A percentile compares a stretch with the other conserved stretches of the same genome.
Conservation (phyloP, 1,140 invertebrate genomes). For the Andrena cerasifolii region DNA sequence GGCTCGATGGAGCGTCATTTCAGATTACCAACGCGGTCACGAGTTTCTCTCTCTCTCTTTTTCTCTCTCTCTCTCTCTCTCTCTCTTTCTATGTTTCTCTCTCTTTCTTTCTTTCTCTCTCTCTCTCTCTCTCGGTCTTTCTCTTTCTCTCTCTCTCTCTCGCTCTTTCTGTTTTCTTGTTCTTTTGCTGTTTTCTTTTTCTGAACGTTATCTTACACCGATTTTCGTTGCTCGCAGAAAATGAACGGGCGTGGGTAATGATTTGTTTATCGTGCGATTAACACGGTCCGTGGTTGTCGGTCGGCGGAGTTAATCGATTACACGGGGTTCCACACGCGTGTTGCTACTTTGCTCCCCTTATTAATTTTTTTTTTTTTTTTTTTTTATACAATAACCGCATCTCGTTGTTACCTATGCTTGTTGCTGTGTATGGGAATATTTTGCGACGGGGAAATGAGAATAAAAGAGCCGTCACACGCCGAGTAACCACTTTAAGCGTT, state of each 20-base stretch:
- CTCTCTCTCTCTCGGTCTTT: constrained; percentile 31
- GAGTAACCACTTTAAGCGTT: not conserved
- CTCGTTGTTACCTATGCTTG: not conserved
- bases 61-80: constrained; percentile 42
- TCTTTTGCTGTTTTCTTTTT: not conserved
- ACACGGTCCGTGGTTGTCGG: not conserved
- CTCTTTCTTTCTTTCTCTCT: constrained; percentile 28
- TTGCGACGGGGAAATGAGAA: not conserved
- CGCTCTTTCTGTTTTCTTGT: constrained; percentile 13
- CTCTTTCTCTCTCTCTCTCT: constrained; percentile 31
- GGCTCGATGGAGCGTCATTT: not conserved
- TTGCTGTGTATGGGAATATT: not conserved
- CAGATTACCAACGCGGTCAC: constrained; percentile 8
- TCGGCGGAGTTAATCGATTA: constrained; percentile 2
- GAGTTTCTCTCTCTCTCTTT: constrained; percentile 41
- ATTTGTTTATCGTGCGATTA: constrained; percentile 23
- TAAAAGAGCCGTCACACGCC: not conserved
- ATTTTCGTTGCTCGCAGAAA: not conserved
- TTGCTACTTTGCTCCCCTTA: not conserved
- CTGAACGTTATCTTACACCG: not conserved
- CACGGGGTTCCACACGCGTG: constrained; percentile 2
- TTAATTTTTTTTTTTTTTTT: not conserved
- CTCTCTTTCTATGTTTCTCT: constrained; percentile 33
- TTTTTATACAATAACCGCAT: constrained; percentile 6
- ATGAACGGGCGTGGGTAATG: not conserved